phyloP scores from a whole-genome alignment of 2,113 vertebrate genomes.

The Platichthys flesus region DNA sequence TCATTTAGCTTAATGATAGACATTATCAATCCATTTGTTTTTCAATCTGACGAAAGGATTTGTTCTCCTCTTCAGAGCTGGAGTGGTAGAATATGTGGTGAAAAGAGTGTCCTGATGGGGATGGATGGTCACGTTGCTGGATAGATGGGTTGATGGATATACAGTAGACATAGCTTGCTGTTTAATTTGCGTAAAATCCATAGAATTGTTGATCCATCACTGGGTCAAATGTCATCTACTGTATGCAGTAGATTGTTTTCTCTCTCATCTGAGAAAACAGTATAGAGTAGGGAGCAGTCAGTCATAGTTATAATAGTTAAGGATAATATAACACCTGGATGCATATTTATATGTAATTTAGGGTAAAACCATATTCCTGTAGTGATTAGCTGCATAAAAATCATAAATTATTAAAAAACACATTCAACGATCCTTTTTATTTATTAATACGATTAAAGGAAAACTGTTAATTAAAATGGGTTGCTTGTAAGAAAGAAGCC shows the following conservation, averaged over 20 bases:
- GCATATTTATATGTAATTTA: neutral
- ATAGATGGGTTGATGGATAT: constrained; percentile 3
- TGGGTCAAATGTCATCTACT: neutral
- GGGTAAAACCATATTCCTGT: neutral
- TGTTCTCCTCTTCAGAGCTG: constrained; percentile 8
- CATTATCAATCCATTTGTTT: constrained; percentile 37
- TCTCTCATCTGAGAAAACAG: too few species aligned
- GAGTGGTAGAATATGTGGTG: constrained; percentile 10
- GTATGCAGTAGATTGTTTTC: neutral
- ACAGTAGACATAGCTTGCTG: neutral
- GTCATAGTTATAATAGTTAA: neutral
- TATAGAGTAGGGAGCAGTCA: neutral
- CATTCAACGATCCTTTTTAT: too few species aligned
- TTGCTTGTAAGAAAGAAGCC: neutral
- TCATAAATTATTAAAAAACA: neutral
- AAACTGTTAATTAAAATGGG: neutral
- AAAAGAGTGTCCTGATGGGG: neutral
- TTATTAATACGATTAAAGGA: neutral
- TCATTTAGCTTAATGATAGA: constrained; percentile 25
- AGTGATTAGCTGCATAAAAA: neutral
- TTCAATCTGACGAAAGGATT: constrained; percentile 33
- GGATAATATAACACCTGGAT: neutral
- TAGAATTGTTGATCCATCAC: neutral
- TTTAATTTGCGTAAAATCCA: constrained; percentile 21
- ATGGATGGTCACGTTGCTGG: neutral